A percentile compares a stretch with the other conserved stretches of the same genome.
phyloP scores from a whole-genome alignment of 2,113 vertebrate species.

The Dascyllus trimaculatus region DNA sequence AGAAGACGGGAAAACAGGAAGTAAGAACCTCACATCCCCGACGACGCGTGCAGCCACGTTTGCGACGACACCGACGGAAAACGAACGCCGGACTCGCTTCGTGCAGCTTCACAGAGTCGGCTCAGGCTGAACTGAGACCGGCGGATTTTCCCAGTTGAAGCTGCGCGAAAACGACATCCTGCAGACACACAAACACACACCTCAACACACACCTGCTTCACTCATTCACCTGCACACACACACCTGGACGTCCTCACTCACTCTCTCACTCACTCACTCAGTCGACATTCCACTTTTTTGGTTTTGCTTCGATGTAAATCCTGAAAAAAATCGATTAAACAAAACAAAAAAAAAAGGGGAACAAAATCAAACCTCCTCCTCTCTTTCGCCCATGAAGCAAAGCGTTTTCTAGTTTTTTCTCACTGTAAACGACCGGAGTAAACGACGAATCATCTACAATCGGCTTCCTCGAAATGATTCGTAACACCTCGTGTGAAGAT shows the following conservation, averaged over 20 bases:
- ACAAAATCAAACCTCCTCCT: too few species aligned
- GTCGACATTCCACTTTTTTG: conserved; percentile 75
- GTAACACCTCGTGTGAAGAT: conserved; percentile 60
- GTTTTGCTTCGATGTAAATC: conserved; percentile 82
- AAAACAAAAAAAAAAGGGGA: conserved; percentile 12
- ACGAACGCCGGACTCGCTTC: too few species aligned
- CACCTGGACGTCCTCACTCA: background rate
- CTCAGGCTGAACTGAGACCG: too few species aligned
- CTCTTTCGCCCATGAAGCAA: conserved; percentile 66
- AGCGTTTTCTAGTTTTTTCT: conserved; percentile 50
- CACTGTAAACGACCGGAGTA: conserved; percentile 62
- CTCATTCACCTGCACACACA: background rate
- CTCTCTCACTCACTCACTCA: background rate
- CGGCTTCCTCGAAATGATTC: conserved; percentile 59
- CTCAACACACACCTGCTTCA: background rate
- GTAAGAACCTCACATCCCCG: conserved; percentile 40
- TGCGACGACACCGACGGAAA: conserved; percentile 35
- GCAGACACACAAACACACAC: background rate
- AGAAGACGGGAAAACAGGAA: background rate
- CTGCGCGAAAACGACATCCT: conserved; percentile 45
- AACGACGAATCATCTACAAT: conserved; percentile 69
- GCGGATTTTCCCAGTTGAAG: background rate
- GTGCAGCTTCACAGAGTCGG: too few species aligned
- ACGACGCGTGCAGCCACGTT: conserved; percentile 32
- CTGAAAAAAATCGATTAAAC: conserved; percentile 72